Percentiles rank a stretch among this genome's conserved stretches.
Conservation (phyloP, 2,888 invertebrate species). For the Meiosimyza platycephala region DNA sequence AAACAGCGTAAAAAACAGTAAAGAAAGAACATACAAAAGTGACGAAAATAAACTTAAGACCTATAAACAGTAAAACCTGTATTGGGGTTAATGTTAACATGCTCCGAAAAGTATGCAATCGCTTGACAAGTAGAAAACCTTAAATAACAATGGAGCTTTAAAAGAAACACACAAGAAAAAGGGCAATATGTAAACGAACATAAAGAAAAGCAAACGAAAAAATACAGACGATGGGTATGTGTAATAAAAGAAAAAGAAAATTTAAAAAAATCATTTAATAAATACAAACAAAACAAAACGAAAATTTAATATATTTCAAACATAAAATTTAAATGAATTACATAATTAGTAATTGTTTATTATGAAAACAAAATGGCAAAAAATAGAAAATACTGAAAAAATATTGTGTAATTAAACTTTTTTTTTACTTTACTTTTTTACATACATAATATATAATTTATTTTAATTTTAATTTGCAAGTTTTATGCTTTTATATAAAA, state of each 20-base stretch:
- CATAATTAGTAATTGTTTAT: conserved; percentile 16
- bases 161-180: background rate
- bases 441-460: background rate
- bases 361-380: conserved; percentile 26
- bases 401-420: background rate
- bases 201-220: conserved; percentile 38
- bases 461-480: background rate
- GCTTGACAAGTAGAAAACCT: no score
- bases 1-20: no score
- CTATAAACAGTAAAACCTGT: conserved; percentile 18
- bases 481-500: conserved; percentile 9
- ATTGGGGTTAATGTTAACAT: conserved; percentile 2
- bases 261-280: conserved; percentile 32
- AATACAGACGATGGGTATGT: conserved; percentile 39
- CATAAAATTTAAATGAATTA: conserved; percentile 1
- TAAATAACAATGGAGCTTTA: no score
- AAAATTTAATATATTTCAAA: conserved; percentile 16
- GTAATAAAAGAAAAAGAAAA: conserved; percentile 37
- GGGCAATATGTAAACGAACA: background rate
- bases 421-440: background rate
- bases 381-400: conserved; percentile 1
- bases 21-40: background rate
- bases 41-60: conserved; percentile 20
- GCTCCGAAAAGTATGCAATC: conserved; percentile 8
- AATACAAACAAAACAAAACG: conserved; percentile 30